Conservation (phyloP, 2,888 invertebrate genomes). For the Scaptomyza tumidula region DNA sequence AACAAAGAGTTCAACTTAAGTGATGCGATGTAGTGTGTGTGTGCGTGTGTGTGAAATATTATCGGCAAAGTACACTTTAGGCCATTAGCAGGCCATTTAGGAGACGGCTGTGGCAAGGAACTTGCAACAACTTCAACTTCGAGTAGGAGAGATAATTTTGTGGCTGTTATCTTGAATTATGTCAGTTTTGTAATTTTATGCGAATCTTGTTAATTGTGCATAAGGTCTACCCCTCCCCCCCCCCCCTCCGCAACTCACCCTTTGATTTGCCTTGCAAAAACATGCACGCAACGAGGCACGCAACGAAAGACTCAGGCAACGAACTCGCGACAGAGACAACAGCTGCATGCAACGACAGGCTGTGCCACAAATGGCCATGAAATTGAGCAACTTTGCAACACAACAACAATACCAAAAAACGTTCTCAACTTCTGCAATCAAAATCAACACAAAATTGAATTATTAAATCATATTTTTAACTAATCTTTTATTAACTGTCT, state of each 20-base stretch:
- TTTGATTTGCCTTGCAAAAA: too few relatives aligned
- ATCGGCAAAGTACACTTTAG: conserved; percentile 81
- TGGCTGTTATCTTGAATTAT: conserved; percentile 81
- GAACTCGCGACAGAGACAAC: conserved; percentile 55
- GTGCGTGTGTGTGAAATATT: conserved; percentile 55
- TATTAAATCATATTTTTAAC: too few relatives aligned
- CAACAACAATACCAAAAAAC: conserved; percentile 2
- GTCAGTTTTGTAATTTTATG: conserved; percentile 81
- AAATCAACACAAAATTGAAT: neutral
- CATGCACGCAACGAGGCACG: conserved; percentile 43
- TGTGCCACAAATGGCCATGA: conserved; percentile 38
- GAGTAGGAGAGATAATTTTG: conserved; percentile 71
- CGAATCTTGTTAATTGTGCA: conserved; percentile 74
- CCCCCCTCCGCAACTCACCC: neutral
- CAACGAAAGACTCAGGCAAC: conserved; percentile 73
- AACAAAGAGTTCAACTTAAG: conserved; percentile 11
- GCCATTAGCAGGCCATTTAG: conserved; percentile 79
- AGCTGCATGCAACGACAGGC: conserved; percentile 45
- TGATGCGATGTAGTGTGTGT: conserved; percentile 34
- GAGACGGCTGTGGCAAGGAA: too few relatives aligned
- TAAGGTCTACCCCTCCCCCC: conserved; percentile 40
- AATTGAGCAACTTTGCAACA: conserved; percentile 33
- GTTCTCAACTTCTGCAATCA: conserved; percentile 32
- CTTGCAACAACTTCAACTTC: too few relatives aligned
- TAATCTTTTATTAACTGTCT: too few relatives aligned